Conservation (phyloP, 2,888 invertebrate genomes). For the Lycaena phlaeas region DNA sequence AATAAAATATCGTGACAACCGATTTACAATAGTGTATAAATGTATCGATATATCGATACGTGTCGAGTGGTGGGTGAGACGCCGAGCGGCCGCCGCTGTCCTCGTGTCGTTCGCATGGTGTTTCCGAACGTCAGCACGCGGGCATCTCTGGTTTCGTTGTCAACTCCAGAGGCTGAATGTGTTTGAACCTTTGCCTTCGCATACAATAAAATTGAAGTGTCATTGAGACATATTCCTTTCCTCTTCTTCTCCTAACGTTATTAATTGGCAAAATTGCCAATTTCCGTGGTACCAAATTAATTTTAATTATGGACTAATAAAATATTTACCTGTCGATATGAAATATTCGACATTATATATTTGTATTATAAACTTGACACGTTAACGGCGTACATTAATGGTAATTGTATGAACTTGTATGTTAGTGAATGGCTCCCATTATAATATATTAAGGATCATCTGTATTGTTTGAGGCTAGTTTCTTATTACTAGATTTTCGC, state of each 20-base stretch:
- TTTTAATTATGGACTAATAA: not conserved
- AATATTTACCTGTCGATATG: no score
- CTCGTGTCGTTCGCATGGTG: conserved; percentile 38
- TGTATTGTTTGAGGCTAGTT: not conserved
- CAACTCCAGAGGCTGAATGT: not conserved
- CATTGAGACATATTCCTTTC: not conserved
- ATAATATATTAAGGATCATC: not conserved
- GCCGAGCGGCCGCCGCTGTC: conserved; percentile 22
- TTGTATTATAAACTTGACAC: not conserved
- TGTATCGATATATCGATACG: not conserved
- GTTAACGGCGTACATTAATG: not conserved
- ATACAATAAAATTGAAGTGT: not conserved
- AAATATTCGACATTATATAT: not conserved
- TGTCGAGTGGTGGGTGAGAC: not conserved
- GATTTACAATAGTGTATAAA: not conserved
- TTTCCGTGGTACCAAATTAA: not conserved
- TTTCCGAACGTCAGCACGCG: conserved; percentile 32
- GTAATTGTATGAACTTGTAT: not conserved
- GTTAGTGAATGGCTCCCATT: not conserved
- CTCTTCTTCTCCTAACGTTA: not conserved
- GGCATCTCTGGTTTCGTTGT: not conserved
- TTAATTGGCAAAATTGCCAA: not conserved
- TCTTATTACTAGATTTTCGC: no score
- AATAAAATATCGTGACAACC: not conserved
- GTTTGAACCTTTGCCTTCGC: not conserved